phyloP scores from a whole-genome alignment of 2,888 invertebrate genomes.

The Tipula unca region DNA sequence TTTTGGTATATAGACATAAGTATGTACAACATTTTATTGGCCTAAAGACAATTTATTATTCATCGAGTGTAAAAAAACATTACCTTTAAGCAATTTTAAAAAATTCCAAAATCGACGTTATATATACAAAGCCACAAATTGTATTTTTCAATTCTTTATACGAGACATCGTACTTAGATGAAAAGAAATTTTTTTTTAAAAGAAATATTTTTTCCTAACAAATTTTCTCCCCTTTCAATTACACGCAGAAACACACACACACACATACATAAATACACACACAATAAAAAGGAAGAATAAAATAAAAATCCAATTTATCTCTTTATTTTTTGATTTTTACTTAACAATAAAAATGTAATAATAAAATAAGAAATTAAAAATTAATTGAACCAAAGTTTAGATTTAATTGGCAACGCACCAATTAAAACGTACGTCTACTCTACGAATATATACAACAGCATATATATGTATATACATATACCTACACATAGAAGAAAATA shows the following conservation, averaged over 20 bases:
- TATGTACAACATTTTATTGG: not conserved
- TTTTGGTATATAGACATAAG: not conserved
- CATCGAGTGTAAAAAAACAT: not conserved
- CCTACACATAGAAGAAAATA: not conserved
- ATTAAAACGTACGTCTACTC: not conserved
- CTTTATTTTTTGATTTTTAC: slow-evolving; percentile 14
- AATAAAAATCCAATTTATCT: slow-evolving; percentile 14
- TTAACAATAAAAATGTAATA: not conserved
- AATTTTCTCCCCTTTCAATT: not conserved
- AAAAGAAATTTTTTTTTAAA: not conserved
- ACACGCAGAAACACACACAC: not conserved
- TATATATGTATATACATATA: not conserved
- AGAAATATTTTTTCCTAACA: not conserved
- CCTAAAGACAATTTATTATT: not conserved
- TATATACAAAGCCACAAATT: not conserved
- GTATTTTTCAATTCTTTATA: not conserved
- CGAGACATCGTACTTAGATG: not conserved
- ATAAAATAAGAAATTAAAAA: slow-evolving; percentile 9
- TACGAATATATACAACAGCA: not conserved
- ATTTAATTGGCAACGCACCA: slow-evolving; percentile 8
- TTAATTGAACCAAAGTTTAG: slow-evolving; percentile 8
- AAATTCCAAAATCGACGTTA: not conserved
- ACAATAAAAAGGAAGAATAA: not conserved
- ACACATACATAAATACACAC: not conserved
- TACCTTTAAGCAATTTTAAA: not conserved